A percentile compares a stretch with the other conserved stretches of the same genome.
phyloP scores from a whole-genome alignment of 23 tunicate species.

The Oikopleura dioica region DNA sequence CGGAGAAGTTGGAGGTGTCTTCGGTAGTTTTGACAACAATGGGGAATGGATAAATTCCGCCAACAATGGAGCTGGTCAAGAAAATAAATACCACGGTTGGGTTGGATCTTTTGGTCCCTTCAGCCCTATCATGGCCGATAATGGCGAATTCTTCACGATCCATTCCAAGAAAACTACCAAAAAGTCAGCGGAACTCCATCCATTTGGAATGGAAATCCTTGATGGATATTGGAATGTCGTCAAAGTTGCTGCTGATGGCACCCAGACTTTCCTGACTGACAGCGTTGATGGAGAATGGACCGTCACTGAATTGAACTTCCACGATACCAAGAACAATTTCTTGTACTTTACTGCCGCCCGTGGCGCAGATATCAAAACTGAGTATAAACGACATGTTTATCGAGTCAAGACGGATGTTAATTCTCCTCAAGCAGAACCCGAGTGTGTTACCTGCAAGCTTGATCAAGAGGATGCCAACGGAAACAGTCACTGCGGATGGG shows the following conservation, averaged over 20 bases:
- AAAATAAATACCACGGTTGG: background rate
- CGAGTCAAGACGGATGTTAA: background rate
- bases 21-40: no score
- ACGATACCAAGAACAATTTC: background rate
- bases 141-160: background rate
- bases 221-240: background rate
- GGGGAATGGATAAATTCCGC: no score
- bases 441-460: slow-evolving; percentile 60
- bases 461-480: slow-evolving; percentile 17
- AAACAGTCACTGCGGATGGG: slow-evolving; percentile 58
- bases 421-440: slow-evolving; percentile 16
- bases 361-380: background rate
- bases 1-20: no score
- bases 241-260: no score
- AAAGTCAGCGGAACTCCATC: background rate
- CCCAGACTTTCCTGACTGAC: background rate
- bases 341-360: slow-evolving; percentile 6
- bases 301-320: background rate
- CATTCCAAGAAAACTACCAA: background rate
- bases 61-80: background rate
- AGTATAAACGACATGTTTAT: slow-evolving; percentile 6
- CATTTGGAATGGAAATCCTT: background rate
- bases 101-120: background rate
- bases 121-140: background rate
- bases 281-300: background rate